Evolutionary conservation across 2,888 invertebrate genomes (phyloP).

Genomic region (Cheilosia vernalis): DNA sequence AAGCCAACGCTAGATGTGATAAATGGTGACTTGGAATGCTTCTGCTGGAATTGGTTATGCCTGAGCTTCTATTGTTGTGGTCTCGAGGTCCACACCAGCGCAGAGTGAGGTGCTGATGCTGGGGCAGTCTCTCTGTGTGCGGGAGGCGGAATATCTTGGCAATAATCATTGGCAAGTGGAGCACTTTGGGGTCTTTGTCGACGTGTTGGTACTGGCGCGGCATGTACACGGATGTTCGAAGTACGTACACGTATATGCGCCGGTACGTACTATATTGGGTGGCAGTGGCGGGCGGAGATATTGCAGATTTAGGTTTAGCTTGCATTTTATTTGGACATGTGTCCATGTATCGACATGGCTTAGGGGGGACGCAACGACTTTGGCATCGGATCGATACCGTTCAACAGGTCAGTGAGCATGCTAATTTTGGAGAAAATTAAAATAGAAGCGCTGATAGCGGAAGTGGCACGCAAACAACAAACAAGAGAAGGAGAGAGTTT

Average conservation of each 20-base stretch:
- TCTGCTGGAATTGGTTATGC: conserved; percentile 74
- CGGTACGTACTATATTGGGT: background rate
- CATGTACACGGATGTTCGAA: conserved; percentile 53
- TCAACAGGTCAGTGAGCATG: conserved; percentile 69
- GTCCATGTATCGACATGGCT: conserved; percentile 62
- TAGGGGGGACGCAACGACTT: conserved; percentile 21
- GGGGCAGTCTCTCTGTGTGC: conserved; percentile 1
- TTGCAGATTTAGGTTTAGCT: conserved; percentile 29
- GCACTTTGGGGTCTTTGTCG: conserved; percentile 71
- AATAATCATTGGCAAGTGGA: conserved; percentile 74
- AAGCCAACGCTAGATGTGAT: conserved; percentile 73
- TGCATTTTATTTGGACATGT: conserved; percentile 60
- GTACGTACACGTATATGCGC: conserved; percentile 46
- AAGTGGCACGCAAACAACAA: conserved; percentile 20
- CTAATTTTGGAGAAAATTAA: conserved; percentile 63
- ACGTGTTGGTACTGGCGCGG: conserved; percentile 46
- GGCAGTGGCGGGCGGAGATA: conserved; percentile 39
- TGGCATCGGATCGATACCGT: conserved; percentile 58
- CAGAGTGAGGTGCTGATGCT: conserved; percentile 3
- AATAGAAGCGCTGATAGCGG: conserved; percentile 37
- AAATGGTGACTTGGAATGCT: conserved; percentile 75
- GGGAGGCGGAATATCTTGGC: conserved; percentile 72
- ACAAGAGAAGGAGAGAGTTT: conserved; percentile 1
- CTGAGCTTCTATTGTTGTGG: conserved; percentile 69
- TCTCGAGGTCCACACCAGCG: background rate